Evolutionary conservation across 2,797 vertebrate species (phyloP).

Genomic region (Holocentrus rufus): DNA sequence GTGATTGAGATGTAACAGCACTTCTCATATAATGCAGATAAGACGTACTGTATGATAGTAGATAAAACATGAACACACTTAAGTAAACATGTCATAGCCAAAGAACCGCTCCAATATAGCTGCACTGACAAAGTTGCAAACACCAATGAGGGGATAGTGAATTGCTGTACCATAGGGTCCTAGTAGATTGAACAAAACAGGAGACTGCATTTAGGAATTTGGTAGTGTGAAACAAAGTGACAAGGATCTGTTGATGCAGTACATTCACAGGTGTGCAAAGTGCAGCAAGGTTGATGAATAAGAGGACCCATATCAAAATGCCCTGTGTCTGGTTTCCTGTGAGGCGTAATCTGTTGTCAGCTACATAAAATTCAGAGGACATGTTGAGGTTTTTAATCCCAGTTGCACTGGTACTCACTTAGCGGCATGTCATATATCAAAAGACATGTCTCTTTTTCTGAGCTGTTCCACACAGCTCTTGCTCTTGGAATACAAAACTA

Average conservation of each 20-base stretch:
- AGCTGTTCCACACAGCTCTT: no score
- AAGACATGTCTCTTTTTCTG: no score
- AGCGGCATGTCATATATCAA: no score
- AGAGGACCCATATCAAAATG: not conserved
- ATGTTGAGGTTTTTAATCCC: no score
- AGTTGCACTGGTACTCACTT: no score
- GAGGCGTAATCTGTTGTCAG: not conserved
- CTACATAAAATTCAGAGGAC: not conserved
- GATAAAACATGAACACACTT: not conserved
- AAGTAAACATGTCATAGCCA: no score
- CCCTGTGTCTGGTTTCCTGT: no score
- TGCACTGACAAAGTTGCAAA: not conserved
- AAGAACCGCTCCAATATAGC: no score
- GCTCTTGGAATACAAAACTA: no score
- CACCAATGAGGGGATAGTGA: not conserved
- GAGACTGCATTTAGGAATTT: not conserved
- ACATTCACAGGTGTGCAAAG: not conserved
- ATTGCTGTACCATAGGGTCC: no score
- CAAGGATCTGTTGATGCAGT: not conserved
- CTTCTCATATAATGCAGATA: not conserved
- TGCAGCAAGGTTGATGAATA: not conserved
- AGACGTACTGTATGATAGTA: not conserved
- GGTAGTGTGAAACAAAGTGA: not conserved
- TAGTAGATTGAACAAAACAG: not conserved
- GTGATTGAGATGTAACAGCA: slow-evolving; percentile 2